Evolutionary conservation across 2,888 invertebrate genomes (phyloP).

Genomic region (Digitonthophagus gazella): DNA sequence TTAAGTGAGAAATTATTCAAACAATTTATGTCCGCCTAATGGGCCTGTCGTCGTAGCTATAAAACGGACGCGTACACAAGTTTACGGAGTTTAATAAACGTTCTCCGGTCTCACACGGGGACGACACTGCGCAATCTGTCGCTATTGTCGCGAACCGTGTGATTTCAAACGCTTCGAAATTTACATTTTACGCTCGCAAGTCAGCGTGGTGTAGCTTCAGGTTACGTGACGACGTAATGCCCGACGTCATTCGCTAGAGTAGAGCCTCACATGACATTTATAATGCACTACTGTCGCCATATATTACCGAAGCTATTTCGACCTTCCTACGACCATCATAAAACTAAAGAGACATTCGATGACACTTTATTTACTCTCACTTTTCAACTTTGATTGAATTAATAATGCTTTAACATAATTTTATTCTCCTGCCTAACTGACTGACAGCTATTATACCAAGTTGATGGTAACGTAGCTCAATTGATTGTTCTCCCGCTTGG

Average conservation of each 20-base stretch:
- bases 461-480: background rate
- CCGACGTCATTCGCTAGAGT: too few relatives aligned
- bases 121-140: background rate
- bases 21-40: background rate
- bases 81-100: background rate
- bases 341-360: too few relatives aligned
- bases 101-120: background rate
- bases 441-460: background rate
- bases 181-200: background rate
- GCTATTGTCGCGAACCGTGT: background rate
- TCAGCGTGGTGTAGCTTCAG: too few relatives aligned
- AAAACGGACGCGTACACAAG: background rate
- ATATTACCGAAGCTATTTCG: too few relatives aligned
- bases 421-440: background rate
- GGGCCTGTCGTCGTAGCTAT: background rate
- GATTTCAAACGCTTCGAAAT: too few relatives aligned
- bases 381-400: background rate
- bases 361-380: background rate
- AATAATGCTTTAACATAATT: background rate
- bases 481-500: background rate
- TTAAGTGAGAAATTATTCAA: conserved; percentile 16
- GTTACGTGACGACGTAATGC: too few relatives aligned
- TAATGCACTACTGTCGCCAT: background rate
- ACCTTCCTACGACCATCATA: too few relatives aligned
- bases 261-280: background rate